A percentile compares a stretch with the other conserved stretches of the same genome.
Conservation (phyloP, 2,888 invertebrate species). For the Dysmachus trigonus region DNA sequence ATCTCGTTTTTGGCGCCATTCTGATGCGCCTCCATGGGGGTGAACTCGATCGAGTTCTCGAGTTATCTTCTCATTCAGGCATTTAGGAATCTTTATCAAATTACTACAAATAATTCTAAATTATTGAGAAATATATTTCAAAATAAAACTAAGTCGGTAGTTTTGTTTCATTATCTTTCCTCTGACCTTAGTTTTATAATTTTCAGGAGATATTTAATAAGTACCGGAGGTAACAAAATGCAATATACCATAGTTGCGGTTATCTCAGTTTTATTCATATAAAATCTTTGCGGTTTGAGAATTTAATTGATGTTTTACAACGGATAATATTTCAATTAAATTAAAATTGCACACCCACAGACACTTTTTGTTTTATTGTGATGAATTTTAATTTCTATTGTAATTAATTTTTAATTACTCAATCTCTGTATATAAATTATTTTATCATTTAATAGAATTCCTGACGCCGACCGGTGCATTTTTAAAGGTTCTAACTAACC, state of each 20-base stretch:
- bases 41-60: constrained; percentile 2
- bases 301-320: no score
- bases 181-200: neutral
- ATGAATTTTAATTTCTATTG: no score
- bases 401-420: no score
- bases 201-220: neutral
- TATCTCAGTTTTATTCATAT: neutral
- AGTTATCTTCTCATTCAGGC: constrained; percentile 1
- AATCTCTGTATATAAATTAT: no score
- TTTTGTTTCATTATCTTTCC: neutral
- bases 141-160: neutral
- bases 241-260: no score
- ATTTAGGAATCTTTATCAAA: constrained; percentile 27
- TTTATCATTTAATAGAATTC: no score
- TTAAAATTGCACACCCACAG: no score
- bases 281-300: no score
- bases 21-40: neutral
- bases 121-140: constrained; percentile 35
- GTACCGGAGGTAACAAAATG: neutral
- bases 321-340: no score
- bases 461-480: no score
- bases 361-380: no score
- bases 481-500: no score
- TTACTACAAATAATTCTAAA: constrained; percentile 29
- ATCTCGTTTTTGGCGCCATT: constrained; percentile 14